Conservation (phyloP, 2,113 vertebrate species). For the Oncorhynchus masou region DNA sequence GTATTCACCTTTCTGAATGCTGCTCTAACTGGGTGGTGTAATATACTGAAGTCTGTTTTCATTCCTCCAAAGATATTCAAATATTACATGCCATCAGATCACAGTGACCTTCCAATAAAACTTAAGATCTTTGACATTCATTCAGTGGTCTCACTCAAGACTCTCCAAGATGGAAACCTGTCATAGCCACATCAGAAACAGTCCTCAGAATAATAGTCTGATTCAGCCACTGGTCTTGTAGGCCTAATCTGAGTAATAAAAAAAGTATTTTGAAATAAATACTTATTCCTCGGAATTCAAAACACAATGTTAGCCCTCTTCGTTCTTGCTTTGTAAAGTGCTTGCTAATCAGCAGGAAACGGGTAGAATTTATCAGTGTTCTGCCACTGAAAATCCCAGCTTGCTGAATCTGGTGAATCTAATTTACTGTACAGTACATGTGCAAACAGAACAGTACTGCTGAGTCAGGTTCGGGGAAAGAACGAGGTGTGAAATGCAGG, state of each 20-base stretch:
- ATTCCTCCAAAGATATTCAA: too few species aligned
- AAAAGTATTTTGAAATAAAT: slow-evolving; percentile 1
- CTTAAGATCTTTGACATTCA: too few species aligned
- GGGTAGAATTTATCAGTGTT: not conserved
- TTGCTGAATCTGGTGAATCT: not conserved
- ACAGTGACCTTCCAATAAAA: too few species aligned
- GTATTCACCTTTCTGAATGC: not conserved
- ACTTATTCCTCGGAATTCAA: not conserved
- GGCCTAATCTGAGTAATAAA: not conserved
- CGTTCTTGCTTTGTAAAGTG: not conserved
- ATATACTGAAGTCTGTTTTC: not conserved
- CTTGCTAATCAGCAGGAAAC: not conserved
- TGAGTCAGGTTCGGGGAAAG: not conserved
- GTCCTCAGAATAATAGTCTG: too few species aligned
- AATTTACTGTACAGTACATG: not conserved
- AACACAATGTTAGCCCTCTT: not conserved
- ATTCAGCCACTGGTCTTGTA: not conserved
- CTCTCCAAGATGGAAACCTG: slow-evolving; percentile 1
- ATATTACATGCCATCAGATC: too few species aligned
- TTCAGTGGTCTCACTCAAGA: too few species aligned
- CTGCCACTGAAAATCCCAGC: not conserved
- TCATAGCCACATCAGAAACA: not conserved
- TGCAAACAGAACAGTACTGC: not conserved
- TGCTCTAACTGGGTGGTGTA: not conserved
- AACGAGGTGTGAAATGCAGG: not conserved